These are phyloP conservation scores for Gerris buenoi DNA, from an alignment of 1,140 invertebrate species.

Conservation along the genomic window DNA sequence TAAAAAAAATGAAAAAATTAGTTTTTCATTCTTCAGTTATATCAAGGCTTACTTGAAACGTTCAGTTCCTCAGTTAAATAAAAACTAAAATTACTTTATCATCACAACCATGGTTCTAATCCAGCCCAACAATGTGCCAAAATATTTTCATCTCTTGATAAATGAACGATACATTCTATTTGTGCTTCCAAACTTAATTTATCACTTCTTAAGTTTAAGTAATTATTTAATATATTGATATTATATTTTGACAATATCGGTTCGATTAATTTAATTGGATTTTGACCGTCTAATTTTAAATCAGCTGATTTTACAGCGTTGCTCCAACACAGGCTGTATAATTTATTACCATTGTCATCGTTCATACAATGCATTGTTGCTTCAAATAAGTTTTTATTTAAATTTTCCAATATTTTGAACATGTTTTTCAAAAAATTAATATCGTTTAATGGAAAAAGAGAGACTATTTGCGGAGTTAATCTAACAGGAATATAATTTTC, in stretches of 20 bases:
- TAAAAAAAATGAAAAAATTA: too few relatives aligned
- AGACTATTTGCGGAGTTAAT: neutral
- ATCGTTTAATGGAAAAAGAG: neutral
- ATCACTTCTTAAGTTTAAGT: neutral
- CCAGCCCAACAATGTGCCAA: neutral
- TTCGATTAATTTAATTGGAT: neutral
- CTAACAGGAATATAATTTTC: neutral
- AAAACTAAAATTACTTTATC: too few relatives aligned
- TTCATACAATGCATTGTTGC: neutral
- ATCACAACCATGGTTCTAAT: neutral
- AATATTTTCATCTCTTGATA: neutral
- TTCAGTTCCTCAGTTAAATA: too few relatives aligned
- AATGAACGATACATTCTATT: neutral
- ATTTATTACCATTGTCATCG: neutral
- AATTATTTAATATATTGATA: neutral
- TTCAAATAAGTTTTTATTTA: neutral
- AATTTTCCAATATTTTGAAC: neutral
- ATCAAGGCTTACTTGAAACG: too few relatives aligned
- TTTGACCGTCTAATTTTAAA: neutral
- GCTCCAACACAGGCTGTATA: too few relatives aligned
- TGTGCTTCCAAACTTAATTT: neutral
- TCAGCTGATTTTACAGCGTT: neutral
- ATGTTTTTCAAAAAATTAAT: neutral
- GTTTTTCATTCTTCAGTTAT: too few relatives aligned
- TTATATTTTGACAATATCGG: neutral